Evolutionary conservation across 2,888 invertebrate species (phyloP), one percentile per base, ranked within the genome.

Genomic region (Dryomyza anilis): DNA sequence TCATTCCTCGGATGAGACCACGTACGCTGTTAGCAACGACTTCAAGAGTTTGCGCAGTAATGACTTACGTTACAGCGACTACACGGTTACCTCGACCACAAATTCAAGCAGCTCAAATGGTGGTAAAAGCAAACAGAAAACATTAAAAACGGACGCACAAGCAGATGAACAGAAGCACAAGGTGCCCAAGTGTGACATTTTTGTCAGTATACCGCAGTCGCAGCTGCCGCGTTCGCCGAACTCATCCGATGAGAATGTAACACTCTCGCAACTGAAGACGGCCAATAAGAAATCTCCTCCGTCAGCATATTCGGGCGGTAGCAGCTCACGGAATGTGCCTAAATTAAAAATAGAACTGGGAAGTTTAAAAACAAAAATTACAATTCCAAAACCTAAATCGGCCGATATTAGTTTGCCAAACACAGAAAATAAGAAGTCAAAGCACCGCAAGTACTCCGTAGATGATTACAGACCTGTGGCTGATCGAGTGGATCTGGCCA

Each of bases 21-120:
- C 68, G 12, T 69, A 73, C 39, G 70, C 73, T 0, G 69, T 75
- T 2, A 74, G 76, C 48, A 80, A 69, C 63, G 79, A 80, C 63
- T 83, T 83, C 65, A 83, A 83, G 71, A 82, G 82, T 52, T 70
- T 83, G 50, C 79, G 83, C 6, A 83, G 83, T 67, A 83, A 83
- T 64, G 83, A 83, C 64, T 76, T 81, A 69, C 76, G 82, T 1
- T 83, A 77, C 62, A 78, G 80, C 52, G 78, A 80, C 58, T 81
- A 78, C 57, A 69, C 76, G 0, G 76, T 76, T 3, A 70, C 73
- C 16, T 68, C 74, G 12, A 68, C 75, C 5, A 71, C 73, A 10
- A 65, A 61, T 36, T 61, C 48, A 14, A 30, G 27, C 8, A 23
- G 52, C 19, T 10, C 25, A 1, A 12, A 30, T 1, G 59, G 46